phyloP scores from a whole-genome alignment of 2,888 invertebrate species.

The Trachelus tabidus region DNA sequence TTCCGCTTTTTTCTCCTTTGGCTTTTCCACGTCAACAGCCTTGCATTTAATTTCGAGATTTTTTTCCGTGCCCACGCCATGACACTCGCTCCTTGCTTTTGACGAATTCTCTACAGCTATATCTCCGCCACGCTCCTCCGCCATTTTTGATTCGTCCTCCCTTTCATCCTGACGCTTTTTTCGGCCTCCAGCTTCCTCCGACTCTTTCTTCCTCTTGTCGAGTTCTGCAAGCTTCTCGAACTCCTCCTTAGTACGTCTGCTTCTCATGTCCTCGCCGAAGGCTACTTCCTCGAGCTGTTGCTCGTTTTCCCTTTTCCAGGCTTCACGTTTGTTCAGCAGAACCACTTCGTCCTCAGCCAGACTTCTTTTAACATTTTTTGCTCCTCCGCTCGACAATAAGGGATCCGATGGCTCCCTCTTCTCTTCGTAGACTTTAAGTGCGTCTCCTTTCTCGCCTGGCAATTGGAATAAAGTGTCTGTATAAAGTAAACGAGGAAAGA shows the following conservation, averaged over 20 bases:
- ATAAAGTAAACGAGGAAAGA: background rate
- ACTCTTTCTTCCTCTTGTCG: conserved; percentile 23
- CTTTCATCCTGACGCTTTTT: conserved; percentile 4
- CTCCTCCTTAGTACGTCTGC: conserved; percentile 26
- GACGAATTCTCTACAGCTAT: background rate
- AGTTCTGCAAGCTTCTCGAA: conserved; percentile 33
- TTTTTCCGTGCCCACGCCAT: background rate
- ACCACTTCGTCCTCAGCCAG: conserved; percentile 41
- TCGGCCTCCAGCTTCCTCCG: background rate
- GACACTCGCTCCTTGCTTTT: background rate
- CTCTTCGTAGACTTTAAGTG: background rate
- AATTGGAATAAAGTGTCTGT: background rate
- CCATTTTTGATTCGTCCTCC: background rate
- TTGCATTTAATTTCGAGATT: background rate
- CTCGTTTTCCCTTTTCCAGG: conserved; percentile 45
- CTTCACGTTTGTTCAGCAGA: conserved; percentile 46
- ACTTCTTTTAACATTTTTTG: background rate
- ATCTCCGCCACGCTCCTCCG: background rate
- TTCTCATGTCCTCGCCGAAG: conserved; percentile 45
- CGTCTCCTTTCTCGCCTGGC: conserved; percentile 2
- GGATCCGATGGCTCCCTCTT: background rate
- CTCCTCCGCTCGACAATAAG: background rate
- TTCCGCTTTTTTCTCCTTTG: background rate
- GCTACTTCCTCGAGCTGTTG: conserved; percentile 47
- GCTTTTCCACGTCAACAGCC: background rate